These are phyloP conservation scores for Mustela lutreola DNA, from an alignment of 2,113 vertebrate species.

Conservation along the genomic window DNA sequence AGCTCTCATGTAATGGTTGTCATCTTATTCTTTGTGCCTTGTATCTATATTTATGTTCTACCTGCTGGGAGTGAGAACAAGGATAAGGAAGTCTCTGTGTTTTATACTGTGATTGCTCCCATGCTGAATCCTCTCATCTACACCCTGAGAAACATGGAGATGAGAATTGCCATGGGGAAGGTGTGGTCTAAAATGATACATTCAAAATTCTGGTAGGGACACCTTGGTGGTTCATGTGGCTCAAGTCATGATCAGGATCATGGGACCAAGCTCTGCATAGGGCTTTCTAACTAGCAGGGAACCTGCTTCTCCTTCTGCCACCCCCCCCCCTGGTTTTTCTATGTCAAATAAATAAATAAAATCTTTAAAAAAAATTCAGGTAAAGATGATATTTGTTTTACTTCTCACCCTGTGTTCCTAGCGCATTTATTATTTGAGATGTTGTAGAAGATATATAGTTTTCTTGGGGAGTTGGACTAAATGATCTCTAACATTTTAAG, in stretches of 20 bases:
- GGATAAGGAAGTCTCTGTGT: slow-evolving; percentile 73
- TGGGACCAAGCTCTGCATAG: too few species aligned
- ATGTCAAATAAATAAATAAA: too few species aligned
- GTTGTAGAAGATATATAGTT: not conserved
- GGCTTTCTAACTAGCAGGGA: too few species aligned
- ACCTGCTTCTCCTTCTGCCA: too few species aligned
- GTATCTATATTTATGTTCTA: slow-evolving; percentile 42
- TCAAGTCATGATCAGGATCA: too few species aligned
- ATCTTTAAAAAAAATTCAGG: not conserved
- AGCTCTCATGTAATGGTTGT: slow-evolving; percentile 60
- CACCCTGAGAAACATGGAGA: too few species aligned
- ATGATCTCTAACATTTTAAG: not conserved
- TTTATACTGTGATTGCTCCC: slow-evolving; percentile 69
- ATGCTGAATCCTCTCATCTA: slow-evolving; percentile 1
- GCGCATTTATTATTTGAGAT: not conserved
- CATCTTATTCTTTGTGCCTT: slow-evolving; percentile 60
- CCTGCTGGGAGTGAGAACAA: slow-evolving; percentile 10
- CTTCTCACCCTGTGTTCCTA: rapidly evolving
- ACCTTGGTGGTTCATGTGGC: rapidly evolving
- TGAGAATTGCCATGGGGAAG: too few species aligned
- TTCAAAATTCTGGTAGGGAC: too few species aligned
- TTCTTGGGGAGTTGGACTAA: not conserved
- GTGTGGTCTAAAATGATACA: too few species aligned
- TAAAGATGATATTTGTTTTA: not conserved
- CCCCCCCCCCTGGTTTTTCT: too few species aligned